phyloP scores from a whole-genome alignment of 2,797 vertebrate species.

The Graptemys geographica region DNA sequence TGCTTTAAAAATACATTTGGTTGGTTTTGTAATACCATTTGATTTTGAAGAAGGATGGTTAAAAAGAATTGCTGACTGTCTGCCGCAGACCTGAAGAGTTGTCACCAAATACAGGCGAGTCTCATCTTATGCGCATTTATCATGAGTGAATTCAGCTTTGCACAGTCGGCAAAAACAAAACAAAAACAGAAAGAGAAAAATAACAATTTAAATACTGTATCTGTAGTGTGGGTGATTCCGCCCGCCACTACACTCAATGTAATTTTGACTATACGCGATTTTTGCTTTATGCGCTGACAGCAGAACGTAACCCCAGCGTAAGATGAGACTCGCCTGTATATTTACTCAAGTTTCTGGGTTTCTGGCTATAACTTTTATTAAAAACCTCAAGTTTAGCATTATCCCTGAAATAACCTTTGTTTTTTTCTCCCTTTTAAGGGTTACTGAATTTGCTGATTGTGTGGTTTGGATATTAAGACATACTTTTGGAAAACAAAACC shows the following conservation, averaged over 20 bases:
- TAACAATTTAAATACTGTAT: too few species aligned
- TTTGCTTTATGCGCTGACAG: too few species aligned
- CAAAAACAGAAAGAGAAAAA: too few species aligned
- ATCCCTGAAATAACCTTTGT: neutral
- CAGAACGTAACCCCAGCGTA: too few species aligned
- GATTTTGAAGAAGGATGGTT: neutral
- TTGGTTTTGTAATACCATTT: neutral
- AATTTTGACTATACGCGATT: too few species aligned
- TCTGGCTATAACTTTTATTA: neutral
- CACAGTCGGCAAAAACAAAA: too few species aligned
- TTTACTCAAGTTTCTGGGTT: neutral
- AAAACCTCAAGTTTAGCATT: too few species aligned
- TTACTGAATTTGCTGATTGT: neutral
- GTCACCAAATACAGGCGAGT: neutral
- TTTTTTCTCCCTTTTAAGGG: neutral
- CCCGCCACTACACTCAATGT: too few species aligned
- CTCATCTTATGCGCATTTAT: too few species aligned
- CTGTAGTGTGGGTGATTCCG: too few species aligned
- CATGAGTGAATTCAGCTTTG: too few species aligned
- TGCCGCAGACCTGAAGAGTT: neutral
- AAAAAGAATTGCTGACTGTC: neutral
- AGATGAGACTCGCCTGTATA: neutral
- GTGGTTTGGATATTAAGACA: neutral
- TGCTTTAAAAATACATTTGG: neutral
- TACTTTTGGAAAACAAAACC: neutral